Conservation (phyloP, 2,113 vertebrate genomes). For the Leucopsar rothschildi region DNA sequence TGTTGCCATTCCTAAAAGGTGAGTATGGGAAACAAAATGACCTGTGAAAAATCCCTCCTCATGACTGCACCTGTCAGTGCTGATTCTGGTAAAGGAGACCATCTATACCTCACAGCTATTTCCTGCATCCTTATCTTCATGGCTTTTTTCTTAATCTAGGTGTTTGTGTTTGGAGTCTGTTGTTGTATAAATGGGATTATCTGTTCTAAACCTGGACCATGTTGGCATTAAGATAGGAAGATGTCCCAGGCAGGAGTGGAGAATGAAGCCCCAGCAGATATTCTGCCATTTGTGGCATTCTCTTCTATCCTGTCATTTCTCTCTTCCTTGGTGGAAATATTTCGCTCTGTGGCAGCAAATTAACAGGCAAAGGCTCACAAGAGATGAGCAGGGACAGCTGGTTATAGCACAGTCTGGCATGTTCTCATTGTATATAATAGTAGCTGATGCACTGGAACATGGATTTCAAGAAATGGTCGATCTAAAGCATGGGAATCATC, state of each 20-base stretch:
- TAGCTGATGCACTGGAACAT: neutral
- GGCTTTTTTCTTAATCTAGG: neutral
- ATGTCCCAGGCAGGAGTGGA: fast-evolving
- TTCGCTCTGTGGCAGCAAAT: neutral
- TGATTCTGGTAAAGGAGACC: neutral
- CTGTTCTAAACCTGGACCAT: neutral
- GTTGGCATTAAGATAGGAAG: neutral
- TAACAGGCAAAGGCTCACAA: neutral
- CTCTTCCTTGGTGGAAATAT: neutral
- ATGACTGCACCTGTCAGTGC: neutral
- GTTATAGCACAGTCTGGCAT: neutral
- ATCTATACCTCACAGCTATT: neutral
- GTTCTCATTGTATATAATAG: neutral
- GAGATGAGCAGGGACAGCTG: neutral
- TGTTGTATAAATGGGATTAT: neutral
- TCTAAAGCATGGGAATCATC: neutral
- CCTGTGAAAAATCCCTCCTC: neutral
- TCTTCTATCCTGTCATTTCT: neutral
- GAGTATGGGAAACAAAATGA: neutral
- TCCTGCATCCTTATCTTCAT: neutral
- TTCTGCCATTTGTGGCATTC: neutral
- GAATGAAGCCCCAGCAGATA: neutral
- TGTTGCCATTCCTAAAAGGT: neutral
- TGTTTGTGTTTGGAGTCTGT: neutral
- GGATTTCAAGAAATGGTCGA: neutral